phyloP scores from a whole-genome alignment of 2,113 vertebrate species.

The Capreolus pygargus region DNA sequence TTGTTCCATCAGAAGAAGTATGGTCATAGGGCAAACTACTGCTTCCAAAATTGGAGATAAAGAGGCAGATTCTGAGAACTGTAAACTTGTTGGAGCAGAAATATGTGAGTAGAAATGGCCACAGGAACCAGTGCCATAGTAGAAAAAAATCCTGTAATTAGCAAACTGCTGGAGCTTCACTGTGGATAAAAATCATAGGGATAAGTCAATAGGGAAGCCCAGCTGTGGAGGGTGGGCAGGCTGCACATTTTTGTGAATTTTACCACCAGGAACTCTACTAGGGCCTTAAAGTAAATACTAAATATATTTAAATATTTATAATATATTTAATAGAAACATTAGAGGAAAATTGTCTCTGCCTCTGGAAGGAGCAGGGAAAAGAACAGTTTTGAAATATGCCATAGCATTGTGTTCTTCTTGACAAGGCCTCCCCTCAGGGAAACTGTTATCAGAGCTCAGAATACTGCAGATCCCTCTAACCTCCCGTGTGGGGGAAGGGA shows the following conservation, averaged over 20 bases:
- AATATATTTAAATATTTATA: neutral
- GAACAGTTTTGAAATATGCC: neutral
- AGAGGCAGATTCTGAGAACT: neutral
- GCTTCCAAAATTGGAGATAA: neutral
- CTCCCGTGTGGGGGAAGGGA: neutral
- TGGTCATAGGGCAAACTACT: neutral
- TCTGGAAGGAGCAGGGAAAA: neutral
- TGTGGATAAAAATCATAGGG: neutral
- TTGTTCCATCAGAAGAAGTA: neutral
- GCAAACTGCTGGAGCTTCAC: neutral
- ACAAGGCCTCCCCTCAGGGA: neutral
- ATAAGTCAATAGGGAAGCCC: neutral
- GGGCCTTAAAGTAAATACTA: neutral
- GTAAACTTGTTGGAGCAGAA: neutral
- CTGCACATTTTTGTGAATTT: neutral
- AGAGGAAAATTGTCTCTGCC: neutral
- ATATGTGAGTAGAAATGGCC: neutral
- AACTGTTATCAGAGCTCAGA: neutral
- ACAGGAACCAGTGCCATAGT: neutral
- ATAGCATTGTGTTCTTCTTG: neutral
- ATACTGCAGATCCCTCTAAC: neutral
- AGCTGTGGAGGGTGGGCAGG: accelerated
- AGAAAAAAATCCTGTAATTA: neutral
- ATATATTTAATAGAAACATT: neutral
- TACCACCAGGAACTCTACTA: neutral